phyloP scores from a whole-genome alignment of 2,888 invertebrate species.

The Caenorhabditis plicata region DNA sequence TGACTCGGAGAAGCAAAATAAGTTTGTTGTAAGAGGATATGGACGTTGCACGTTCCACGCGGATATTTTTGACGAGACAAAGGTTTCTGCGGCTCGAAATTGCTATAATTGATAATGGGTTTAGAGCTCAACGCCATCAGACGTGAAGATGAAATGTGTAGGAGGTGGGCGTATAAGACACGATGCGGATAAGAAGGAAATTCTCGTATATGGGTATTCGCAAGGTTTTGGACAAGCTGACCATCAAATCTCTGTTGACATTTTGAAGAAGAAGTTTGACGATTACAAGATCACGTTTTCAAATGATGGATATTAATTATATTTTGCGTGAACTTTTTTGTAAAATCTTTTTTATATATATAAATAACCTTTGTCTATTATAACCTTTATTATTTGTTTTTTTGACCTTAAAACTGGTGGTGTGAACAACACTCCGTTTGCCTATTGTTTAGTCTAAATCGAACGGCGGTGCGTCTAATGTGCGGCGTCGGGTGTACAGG shows the following conservation, averaged over 20 bases:
- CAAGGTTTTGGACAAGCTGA: conserved; percentile 84
- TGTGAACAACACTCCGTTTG: too few species aligned
- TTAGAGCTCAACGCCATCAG: conserved; percentile 2
- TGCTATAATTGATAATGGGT: background rate
- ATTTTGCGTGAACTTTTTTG: background rate
- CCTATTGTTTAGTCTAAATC: background rate
- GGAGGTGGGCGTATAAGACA: conserved; percentile 91
- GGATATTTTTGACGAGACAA: conserved; percentile 77
- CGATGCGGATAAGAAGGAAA: conserved; percentile 76
- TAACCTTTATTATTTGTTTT: too few species aligned
- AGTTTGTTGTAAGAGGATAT: conserved; percentile 61
- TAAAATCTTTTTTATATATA: too few species aligned
- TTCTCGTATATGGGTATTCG: conserved; percentile 90
- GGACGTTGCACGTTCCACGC: conserved; percentile 70
- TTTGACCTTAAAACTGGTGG: too few species aligned
- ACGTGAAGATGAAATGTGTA: conserved; percentile 71
- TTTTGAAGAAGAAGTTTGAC: conserved; percentile 77
- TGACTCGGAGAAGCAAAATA: conserved; percentile 37
- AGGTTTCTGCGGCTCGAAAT: too few species aligned
- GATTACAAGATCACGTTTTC: conserved; percentile 79
- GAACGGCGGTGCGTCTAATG: conserved; percentile 12
- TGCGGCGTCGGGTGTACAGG: conserved; percentile 20
- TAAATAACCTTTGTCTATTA: too few species aligned
- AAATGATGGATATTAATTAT: conserved; percentile 78
- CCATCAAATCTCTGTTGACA: conserved; percentile 77